Conservation (phyloP, 2,888 invertebrate species). For the Achlya flavicornis region DNA sequence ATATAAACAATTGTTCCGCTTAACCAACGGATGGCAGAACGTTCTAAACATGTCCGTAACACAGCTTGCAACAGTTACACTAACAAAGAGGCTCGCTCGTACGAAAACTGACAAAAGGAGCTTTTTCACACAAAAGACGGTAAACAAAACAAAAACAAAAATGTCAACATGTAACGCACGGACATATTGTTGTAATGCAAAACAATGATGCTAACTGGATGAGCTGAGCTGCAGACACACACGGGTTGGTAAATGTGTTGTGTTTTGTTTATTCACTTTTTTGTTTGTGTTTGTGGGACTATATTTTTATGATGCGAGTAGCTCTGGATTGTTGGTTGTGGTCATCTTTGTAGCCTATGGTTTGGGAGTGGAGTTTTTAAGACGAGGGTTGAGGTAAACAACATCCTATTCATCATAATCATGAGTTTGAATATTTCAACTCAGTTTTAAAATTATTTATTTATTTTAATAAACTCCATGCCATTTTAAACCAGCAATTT, state of each 20-base stretch:
- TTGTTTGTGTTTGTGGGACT: background rate
- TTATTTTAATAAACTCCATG: too few species aligned
- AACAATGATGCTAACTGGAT: slow-evolving; percentile 13
- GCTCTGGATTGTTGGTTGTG: background rate
- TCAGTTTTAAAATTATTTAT: too few species aligned
- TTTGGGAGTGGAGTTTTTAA: too few species aligned
- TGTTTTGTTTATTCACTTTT: background rate
- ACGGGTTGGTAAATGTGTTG: background rate
- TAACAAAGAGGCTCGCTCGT: slow-evolving; percentile 49
- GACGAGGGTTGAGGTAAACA: too few species aligned
- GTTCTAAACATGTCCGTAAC: background rate
- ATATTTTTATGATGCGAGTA: background rate
- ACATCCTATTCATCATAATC: too few species aligned
- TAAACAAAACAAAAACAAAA: slow-evolving; percentile 63
- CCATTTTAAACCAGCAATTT: too few species aligned
- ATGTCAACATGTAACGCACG: slow-evolving; percentile 65
- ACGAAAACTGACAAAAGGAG: slow-evolving; percentile 61
- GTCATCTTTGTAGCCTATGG: too few species aligned
- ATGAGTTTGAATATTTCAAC: too few species aligned
- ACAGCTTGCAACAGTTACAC: slow-evolving; percentile 9
- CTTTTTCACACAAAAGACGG: slow-evolving; percentile 68
- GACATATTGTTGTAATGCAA: slow-evolving; percentile 34
- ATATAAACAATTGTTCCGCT: background rate
- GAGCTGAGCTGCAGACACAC: slow-evolving; percentile 8
- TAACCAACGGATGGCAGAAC: background rate